A percentile compares a stretch with the other conserved stretches of the same genome.
Evolutionary conservation across 1,140 invertebrate genomes (phyloP).

Genomic region (Papilio aristodemus): DNA sequence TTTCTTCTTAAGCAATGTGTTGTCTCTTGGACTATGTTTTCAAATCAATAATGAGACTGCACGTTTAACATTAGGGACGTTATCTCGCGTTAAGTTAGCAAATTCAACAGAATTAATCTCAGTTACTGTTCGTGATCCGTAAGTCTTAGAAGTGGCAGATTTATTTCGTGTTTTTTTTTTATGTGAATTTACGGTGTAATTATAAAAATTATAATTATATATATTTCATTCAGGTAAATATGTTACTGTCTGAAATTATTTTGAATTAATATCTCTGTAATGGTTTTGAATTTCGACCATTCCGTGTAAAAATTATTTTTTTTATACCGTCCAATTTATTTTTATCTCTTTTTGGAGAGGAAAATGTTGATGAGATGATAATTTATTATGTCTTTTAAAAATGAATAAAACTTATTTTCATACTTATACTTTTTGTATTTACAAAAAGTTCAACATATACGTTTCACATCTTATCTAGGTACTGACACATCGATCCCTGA

Average conservation of each 20-base stretch:
- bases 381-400: too few species aligned
- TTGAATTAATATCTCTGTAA: too few species aligned
- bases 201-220: neutral
- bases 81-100: slow-evolving; percentile 37
- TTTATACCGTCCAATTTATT: too few species aligned
- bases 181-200: slow-evolving; percentile 9
- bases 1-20: slow-evolving; percentile 3
- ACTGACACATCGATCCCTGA: too few species aligned
- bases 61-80: slow-evolving; percentile 35
- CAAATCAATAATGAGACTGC: slow-evolving; percentile 30
- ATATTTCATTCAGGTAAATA: neutral
- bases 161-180: slow-evolving; percentile 11
- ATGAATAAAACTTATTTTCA: too few species aligned
- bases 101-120: slow-evolving; percentile 35
- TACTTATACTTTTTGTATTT: too few species aligned
- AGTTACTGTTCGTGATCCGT: slow-evolving; percentile 33
- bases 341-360: too few species aligned
- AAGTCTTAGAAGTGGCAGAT: slow-evolving; percentile 12
- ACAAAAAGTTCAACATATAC: too few species aligned
- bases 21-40: slow-evolving; percentile 32
- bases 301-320: too few species aligned
- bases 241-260: neutral
- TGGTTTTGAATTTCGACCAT: too few species aligned
- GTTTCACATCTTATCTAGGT: too few species aligned
- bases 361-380: too few species aligned